Evolutionary conservation across 2,113 vertebrate species (phyloP).

Genomic region (Bungarus multicinctus): DNA sequence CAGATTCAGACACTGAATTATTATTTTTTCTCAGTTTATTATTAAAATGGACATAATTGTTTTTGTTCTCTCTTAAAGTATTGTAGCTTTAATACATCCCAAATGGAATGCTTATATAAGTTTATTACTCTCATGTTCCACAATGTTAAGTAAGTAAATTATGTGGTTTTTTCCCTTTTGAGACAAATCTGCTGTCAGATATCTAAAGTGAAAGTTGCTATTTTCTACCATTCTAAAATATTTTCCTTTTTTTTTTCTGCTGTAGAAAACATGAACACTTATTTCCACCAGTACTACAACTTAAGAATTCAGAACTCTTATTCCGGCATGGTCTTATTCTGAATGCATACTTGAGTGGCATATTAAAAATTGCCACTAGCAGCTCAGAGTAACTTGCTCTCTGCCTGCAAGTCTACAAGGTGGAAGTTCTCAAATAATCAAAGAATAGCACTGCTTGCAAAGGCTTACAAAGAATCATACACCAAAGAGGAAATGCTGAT

Average conservation of each 20-base stretch:
- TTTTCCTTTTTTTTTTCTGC: background rate
- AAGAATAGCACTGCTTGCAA: background rate
- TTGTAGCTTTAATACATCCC: background rate
- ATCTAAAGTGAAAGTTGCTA: background rate
- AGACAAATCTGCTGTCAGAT: background rate
- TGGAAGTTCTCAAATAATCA: slow-evolving; percentile 1
- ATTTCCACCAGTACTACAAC: background rate
- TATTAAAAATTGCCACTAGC: background rate
- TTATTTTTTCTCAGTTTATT: background rate
- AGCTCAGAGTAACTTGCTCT: no score
- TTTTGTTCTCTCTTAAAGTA: background rate
- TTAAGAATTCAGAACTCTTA: background rate
- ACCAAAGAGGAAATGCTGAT: background rate
- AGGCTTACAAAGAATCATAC: slow-evolving; percentile 21
- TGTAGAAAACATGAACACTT: background rate
- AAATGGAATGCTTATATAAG: background rate
- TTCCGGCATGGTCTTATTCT: background rate
- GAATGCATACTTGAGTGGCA: background rate
- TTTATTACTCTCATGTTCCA: background rate
- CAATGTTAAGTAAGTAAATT: background rate
- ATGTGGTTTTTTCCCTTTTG: background rate
- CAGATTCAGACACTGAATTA: background rate
- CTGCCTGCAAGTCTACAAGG: background rate
- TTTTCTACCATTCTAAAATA: background rate
- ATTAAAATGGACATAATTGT: background rate